Evolutionary conservation across 37 sponge, comb jelly and placozoan genomes (phyloP).

Genomic region (Amphimedon queenslandica): DNA sequence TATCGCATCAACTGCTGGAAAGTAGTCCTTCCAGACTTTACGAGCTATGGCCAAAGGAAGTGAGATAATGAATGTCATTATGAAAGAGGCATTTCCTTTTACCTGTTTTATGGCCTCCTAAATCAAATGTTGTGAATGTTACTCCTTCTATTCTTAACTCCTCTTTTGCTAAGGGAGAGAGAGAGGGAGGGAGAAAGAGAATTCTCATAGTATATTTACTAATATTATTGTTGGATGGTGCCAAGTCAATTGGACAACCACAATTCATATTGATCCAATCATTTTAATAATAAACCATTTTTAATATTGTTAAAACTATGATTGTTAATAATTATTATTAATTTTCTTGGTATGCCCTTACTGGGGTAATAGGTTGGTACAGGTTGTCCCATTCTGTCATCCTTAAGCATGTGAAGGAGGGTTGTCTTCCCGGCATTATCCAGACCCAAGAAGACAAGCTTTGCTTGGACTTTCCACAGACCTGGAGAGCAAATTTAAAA

Average conservation of each 20-base stretch:
- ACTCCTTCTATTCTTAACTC: slow-evolving; percentile 87
- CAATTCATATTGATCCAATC: no score
- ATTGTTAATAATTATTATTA: no score
- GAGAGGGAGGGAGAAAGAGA: no score
- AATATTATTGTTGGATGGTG: no score
- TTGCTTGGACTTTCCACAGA: slow-evolving; percentile 41
- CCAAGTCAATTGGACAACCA: no score
- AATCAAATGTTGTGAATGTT: slow-evolving; percentile 90
- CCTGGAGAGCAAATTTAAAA: neutral
- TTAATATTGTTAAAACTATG: no score
- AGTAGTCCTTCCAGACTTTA: slow-evolving; percentile 97
- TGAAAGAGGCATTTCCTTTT: neutral
- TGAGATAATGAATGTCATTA: neutral
- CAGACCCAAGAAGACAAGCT: slow-evolving; percentile 92
- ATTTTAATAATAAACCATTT: no score
- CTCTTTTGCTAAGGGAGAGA: no score
- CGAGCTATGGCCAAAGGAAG: slow-evolving; percentile 53
- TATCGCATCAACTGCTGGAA: slow-evolving; percentile 96
- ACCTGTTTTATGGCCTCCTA: slow-evolving; percentile 90
- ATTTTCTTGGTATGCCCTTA: no score
- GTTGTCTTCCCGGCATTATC: slow-evolving; percentile 99
- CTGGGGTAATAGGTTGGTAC: slow-evolving; percentile 89
- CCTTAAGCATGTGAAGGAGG: slow-evolving; percentile 91
- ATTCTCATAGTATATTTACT: no score
- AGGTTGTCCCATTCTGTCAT: slow-evolving; percentile 93